Conservation (phyloP, 2,888 invertebrate genomes). For the Elmis aenea region DNA sequence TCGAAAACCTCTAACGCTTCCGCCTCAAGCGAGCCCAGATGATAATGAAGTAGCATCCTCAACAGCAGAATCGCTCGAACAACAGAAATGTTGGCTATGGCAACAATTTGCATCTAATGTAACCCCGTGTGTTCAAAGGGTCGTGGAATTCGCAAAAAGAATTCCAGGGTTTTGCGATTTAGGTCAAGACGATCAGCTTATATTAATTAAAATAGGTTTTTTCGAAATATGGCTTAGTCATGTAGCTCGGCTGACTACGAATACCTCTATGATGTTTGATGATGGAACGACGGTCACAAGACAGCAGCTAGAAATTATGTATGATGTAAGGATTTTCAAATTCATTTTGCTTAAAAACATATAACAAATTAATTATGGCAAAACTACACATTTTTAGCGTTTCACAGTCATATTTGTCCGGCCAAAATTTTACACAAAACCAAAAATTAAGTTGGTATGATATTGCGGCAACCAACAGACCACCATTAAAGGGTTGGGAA, state of each 20-base stretch:
- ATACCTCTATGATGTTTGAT: slow-evolving; percentile 76
- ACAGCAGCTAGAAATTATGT: slow-evolving; percentile 80
- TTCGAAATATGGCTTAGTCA: slow-evolving; percentile 94
- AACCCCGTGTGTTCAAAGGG: slow-evolving; percentile 86
- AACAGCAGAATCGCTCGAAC: slow-evolving; percentile 62
- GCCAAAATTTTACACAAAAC: too few relatives aligned
- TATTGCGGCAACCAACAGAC: too few relatives aligned
- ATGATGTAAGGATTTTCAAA: slow-evolving; percentile 86
- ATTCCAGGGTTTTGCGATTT: slow-evolving; percentile 89
- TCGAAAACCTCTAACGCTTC: slow-evolving; percentile 62
- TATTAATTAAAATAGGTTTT: slow-evolving; percentile 93
- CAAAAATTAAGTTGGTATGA: slow-evolving; percentile 8
- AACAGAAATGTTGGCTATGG: slow-evolving; percentile 79
- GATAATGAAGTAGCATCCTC: slow-evolving; percentile 50
- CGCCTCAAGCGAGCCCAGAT: slow-evolving; percentile 36
- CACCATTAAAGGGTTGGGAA: too few relatives aligned
- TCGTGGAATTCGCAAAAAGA: slow-evolving; percentile 94
- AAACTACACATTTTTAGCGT: too few relatives aligned
- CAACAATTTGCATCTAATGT: slow-evolving; percentile 80
- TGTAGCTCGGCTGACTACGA: slow-evolving; percentile 73
- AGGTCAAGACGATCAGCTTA: slow-evolving; percentile 93
- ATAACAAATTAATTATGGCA: too few relatives aligned
- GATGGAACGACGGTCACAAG: slow-evolving; percentile 82
- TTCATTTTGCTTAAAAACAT: too few relatives aligned
- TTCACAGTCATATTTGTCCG: too few relatives aligned